phyloP scores from a whole-genome alignment of 2,888 invertebrate species.

The Trypoxylon attenuatum region DNA sequence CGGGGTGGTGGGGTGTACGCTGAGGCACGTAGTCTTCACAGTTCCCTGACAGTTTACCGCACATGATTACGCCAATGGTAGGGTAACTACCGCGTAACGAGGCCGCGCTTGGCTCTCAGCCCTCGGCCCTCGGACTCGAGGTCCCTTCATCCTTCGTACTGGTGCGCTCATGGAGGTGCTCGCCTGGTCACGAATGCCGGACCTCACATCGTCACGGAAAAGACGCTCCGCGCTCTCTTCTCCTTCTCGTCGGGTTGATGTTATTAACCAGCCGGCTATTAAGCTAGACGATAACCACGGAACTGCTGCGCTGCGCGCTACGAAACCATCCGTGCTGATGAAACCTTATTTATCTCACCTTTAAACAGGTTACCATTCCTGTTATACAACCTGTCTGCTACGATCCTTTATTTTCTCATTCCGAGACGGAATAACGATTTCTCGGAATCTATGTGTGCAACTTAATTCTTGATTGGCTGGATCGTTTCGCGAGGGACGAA shows the following conservation, averaged over 20 bases:
- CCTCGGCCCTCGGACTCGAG: no score
- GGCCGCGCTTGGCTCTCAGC: constrained; percentile 51
- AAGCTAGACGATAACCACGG: constrained; percentile 19
- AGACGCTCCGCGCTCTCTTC: constrained; percentile 20
- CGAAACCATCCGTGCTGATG: constrained; percentile 8
- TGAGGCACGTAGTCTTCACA: background rate
- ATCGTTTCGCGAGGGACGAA: background rate
- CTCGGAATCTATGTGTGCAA: no score
- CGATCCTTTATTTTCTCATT: background rate
- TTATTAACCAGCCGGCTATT: constrained; percentile 30
- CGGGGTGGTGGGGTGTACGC: background rate
- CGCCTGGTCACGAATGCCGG: constrained; percentile 63
- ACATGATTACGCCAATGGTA: constrained; percentile 56
- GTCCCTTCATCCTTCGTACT: constrained; percentile 43
- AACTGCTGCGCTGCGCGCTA: constrained; percentile 1
- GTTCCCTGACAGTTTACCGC: background rate
- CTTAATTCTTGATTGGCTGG: background rate
- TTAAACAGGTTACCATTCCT: constrained; percentile 2
- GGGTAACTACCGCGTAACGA: constrained; percentile 67
- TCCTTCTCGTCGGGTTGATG: constrained; percentile 25
- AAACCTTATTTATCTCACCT: constrained; percentile 23
- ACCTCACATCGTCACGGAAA: constrained; percentile 62
- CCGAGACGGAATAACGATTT: background rate
- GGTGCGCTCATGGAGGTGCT: constrained; percentile 41
- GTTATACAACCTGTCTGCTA: background rate